Percentiles rank a stretch among this genome's conserved stretches.
These are phyloP conservation scores for Agelas oroides DNA, from an alignment of 37 sponge, comb jelly and placozoan genomes.

Conservation along the genomic window DNA sequence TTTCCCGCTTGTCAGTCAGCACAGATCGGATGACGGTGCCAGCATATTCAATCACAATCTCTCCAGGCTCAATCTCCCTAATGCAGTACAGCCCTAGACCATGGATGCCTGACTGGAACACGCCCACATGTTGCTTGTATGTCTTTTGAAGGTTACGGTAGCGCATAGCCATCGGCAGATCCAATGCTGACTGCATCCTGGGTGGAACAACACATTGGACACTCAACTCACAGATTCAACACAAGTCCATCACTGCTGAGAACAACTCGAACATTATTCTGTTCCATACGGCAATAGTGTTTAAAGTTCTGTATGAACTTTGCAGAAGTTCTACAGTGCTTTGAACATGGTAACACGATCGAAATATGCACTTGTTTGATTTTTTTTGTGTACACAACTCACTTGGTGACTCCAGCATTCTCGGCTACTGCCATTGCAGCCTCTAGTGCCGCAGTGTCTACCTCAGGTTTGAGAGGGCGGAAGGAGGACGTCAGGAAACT, in stretches of 20 bases:
- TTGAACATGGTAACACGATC: too few species aligned
- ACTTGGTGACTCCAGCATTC: constrained; percentile 38
- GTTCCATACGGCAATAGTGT: too few species aligned
- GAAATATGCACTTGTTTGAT: constrained; percentile 3
- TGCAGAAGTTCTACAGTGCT: too few species aligned
- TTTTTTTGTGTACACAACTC: too few species aligned
- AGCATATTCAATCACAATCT: constrained; percentile 98
- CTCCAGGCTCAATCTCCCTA: constrained; percentile 86
- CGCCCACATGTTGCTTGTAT: constrained; percentile 77
- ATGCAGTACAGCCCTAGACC: constrained; percentile 93
- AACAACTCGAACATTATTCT: too few species aligned
- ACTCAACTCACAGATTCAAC: background rate
- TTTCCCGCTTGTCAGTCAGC: constrained; percentile 94
- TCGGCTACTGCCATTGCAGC: constrained; percentile 52
- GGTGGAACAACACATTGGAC: too few species aligned
- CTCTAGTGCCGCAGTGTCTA: constrained; percentile 56
- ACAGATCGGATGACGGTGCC: constrained; percentile 91
- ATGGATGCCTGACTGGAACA: constrained; percentile 89
- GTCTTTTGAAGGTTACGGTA: constrained; percentile 81
- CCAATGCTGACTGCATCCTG: constrained; percentile 52
- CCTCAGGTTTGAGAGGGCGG: constrained; percentile 62
- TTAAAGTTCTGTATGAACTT: too few species aligned
- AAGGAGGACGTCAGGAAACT: constrained; percentile 88
- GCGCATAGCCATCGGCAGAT: constrained; percentile 94
- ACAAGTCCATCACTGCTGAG: too few species aligned